phyloP scores from a whole-genome alignment of 2,113 vertebrate genomes.

The Dipodomys ordii region DNA sequence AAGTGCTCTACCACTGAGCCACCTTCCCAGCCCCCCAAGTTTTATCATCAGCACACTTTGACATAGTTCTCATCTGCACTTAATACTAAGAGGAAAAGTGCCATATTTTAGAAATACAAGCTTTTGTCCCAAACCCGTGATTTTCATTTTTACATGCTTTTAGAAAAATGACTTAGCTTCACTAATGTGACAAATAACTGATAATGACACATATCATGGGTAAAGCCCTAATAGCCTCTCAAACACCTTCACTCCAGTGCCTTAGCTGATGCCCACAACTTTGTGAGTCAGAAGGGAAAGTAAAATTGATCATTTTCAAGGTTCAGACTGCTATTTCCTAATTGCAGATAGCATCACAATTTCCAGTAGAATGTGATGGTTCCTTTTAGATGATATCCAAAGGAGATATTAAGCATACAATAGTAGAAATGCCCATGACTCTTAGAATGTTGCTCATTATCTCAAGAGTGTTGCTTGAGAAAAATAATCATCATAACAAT shows the following conservation, averaged over 20 bases:
- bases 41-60: not conserved
- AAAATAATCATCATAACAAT: slow-evolving; percentile 55
- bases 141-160: slow-evolving; percentile 29
- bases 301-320: slow-evolving; percentile 2
- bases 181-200: slow-evolving; percentile 30
- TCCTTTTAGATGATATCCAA: slow-evolving; percentile 25
- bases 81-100: not conserved
- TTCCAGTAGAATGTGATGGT: not conserved
- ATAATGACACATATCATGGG: not conserved
- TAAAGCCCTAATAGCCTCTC: not conserved
- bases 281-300: not conserved
- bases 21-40: not conserved
- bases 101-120: not conserved
- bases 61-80: not conserved
- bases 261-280: not conserved
- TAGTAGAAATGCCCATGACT: not conserved
- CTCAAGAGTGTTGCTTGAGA: slow-evolving; percentile 35
- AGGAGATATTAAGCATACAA: not conserved
- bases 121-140: not conserved
- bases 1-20: too few relatives aligned
- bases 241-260: not conserved
- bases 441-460: slow-evolving; percentile 11
- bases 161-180: slow-evolving; percentile 47
- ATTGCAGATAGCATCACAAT: slow-evolving; percentile 8
- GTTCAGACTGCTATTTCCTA: slow-evolving; percentile 9